Evolutionary conservation across 1,140 invertebrate genomes (phyloP).

Genomic region (Zeugodacus cucurbitae): DNA sequence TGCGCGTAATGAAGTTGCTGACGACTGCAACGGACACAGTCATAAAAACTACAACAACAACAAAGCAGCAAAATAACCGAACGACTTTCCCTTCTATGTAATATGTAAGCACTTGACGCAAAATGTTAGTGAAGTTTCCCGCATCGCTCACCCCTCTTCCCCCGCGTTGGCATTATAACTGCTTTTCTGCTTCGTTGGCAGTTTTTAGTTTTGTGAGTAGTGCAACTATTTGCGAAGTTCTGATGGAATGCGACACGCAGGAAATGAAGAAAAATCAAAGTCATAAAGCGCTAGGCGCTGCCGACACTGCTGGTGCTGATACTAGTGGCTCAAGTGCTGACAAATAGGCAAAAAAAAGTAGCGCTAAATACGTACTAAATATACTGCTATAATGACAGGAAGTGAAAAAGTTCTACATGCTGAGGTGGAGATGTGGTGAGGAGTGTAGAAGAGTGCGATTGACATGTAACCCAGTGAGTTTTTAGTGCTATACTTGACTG

Average conservation of each 20-base stretch:
- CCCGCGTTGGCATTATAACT: neutral
- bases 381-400: constrained; percentile 26
- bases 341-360: neutral
- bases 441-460: neutral
- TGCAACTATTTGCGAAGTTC: constrained; percentile 26
- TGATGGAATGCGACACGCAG: neutral
- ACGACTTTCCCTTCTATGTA: neutral
- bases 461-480: neutral
- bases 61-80: neutral
- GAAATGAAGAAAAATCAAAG: constrained; percentile 39
- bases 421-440: neutral
- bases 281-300: constrained; percentile 21
- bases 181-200: constrained; percentile 28
- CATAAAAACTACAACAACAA: neutral
- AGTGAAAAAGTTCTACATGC: neutral
- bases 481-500: too few species aligned
- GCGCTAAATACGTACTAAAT: neutral
- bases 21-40: neutral
- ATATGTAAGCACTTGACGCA: neutral
- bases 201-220: constrained; percentile 25
- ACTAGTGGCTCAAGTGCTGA: neutral
- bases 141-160: neutral
- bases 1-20: neutral
- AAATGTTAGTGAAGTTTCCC: constrained; percentile 30
- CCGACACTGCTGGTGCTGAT: neutral